Evolutionary conservation across 2,888 invertebrate genomes (phyloP), one percentile per base, ranked within the genome.

Genomic region (Epistrophe grossulariae): DNA sequence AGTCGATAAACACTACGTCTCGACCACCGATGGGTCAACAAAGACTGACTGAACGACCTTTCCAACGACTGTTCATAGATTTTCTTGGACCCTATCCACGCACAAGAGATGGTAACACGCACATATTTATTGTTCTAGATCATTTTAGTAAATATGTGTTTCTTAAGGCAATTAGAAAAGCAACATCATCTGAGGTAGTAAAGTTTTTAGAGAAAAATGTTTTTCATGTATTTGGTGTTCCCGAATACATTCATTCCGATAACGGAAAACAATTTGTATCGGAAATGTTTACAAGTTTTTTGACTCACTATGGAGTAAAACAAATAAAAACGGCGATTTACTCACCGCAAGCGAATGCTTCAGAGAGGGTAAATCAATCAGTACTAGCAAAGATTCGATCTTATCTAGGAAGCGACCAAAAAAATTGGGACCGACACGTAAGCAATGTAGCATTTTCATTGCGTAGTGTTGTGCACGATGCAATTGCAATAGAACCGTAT

Each of bases 281-380:
- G n/a, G n/a, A n/a, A n/a, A n/a, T n/a, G n/a, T n/a, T n/a, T n/a
- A n/a, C n/a, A n/a, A n/a, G n/a, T n/a, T n/a, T n/a, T n/a, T n/a
- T n/a, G n/a, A n/a, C n/a, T n/a, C n/a, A n/a, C n/a, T n/a, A n/a
- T n/a, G n/a, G n/a, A n/a, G n/a, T n/a, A n/a, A n/a, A n/a, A n/a
- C n/a, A n/a, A n/a, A n/a, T 31, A 81, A 2, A 17, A 73, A 2
- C 80, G 82, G 31, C 78, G 0, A 64, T 80, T 11, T 84, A 82
- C 17, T 70, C 71, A 8, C 79, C 84, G 0, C 81, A 85, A 17
- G 76, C 84, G 1, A 84, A 89, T 38, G 80, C 74, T 0, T 87
- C 82, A 0, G 79, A 82, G 15, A 48, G 80, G 2, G 80, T 84
- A 5, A 80, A 77, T 9, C 48, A 60, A 10, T 80, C 80, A 0